Base-by-base conservation (phyloP, 2,113 vertebrate species). In the Cebidichthys violaceus region DNA sequence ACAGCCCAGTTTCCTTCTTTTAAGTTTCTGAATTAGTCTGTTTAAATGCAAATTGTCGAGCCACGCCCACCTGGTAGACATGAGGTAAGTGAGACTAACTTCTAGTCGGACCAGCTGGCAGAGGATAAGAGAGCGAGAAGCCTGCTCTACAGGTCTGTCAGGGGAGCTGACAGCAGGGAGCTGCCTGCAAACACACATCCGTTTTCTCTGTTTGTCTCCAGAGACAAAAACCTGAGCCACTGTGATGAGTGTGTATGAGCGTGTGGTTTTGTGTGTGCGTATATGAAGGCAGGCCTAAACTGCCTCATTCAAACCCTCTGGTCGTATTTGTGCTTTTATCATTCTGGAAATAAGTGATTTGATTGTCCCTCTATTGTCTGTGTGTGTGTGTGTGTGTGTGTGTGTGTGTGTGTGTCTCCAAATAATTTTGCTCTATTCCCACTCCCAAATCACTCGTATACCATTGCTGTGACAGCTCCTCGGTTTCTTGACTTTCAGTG, bases 141-240 rank as follows among this genome's bases (percentile, higher is more conserved):
- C 90, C 81, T 73, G 93, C 79, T 86, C 61, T 13, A 86, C 92
- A 47, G 89, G 93, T 94, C 77, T 45, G 82, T 79, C 85, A 9
- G 79, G 88, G 37, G 54, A 29, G 68, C 77, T 73, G 75, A 83
- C 84, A 33, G 74, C 43, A 70, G 39, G 13, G 61, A 86, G 79
- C 83, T 52, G 22, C 39, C 70, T 72, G 86, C 80, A 87, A 87
- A 87, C 68, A 86, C 82, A 89, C 87, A 91, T 88, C 81, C 79
- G 66, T 62, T 87, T 77, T 74, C 50, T 82, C 69, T 81, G 45
- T 86, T 11, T 80, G 77, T 15, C 9, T 73, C 15, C 9, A 61
- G 22, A 79, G 67, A 60, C n/a, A 83, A 77, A 71, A 60, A 72
- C 47, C 55, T 13, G 0, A 7, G 41, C 66, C n/a, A 65, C 68